Conservation (phyloP, 2,797 vertebrate genomes). For the Phrynocephalus guinanensis region DNA sequence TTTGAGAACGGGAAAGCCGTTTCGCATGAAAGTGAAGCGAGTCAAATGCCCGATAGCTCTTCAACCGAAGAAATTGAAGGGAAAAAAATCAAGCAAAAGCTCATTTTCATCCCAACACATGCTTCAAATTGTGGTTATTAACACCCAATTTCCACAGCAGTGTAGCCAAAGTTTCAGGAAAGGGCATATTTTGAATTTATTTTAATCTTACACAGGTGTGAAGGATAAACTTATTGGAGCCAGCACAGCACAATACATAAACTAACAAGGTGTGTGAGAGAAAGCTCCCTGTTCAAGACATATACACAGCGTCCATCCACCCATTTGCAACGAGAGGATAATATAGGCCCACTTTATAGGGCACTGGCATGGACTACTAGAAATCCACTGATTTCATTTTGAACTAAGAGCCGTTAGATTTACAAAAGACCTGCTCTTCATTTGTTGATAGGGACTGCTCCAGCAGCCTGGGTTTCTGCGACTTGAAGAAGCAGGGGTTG, state of each 20-base stretch:
- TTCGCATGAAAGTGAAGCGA: constrained; percentile 29
- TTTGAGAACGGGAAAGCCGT: background rate
- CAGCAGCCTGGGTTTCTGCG: no score
- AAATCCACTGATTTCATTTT: background rate
- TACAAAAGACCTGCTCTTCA: no score
- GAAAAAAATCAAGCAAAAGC: constrained; percentile 11
- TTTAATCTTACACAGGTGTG: background rate
- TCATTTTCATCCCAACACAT: constrained; percentile 46
- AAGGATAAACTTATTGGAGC: background rate
- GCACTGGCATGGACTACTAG: background rate
- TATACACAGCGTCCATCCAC: background rate
- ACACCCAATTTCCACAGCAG: constrained; percentile 45
- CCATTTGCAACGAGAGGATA: background rate
- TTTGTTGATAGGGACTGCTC: no score
- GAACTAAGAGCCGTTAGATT: no score
- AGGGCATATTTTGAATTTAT: background rate
- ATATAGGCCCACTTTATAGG: background rate
- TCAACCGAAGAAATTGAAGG: background rate
- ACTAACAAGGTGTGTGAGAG: background rate
- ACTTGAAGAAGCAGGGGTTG: no score
- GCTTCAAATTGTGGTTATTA: constrained; percentile 42
- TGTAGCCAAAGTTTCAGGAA: constrained; percentile 37
- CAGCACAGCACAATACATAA: no score
- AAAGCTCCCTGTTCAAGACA: background rate
- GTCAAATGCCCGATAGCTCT: constrained; percentile 1